Conservation (phyloP, 2,888 invertebrate genomes). For the Mythimna pallens region DNA sequence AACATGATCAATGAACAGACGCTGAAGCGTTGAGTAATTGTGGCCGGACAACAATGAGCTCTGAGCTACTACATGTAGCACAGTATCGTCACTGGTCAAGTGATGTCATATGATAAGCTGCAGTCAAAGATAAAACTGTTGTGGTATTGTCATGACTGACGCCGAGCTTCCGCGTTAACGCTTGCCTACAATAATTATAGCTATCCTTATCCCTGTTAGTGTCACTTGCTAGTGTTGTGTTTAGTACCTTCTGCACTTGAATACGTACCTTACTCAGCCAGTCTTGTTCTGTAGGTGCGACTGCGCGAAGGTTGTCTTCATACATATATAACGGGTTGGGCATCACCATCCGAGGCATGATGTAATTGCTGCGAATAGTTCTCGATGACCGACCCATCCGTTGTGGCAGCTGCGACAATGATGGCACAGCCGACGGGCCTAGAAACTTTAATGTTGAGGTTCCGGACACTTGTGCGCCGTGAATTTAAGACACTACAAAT, state of each 20-base stretch:
- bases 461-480: background rate
- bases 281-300: conserved; percentile 58
- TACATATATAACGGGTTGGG: conserved; percentile 66
- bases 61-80: background rate
- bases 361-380: conserved; percentile 63
- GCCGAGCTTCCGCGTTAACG: conserved; percentile 16
- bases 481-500: conserved; percentile 4
- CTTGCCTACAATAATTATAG: background rate
- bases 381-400: conserved; percentile 45
- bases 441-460: conserved; percentile 28
- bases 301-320: conserved; percentile 61
- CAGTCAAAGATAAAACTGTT: conserved; percentile 35
- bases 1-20: conserved; percentile 19
- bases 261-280: conserved; percentile 76
- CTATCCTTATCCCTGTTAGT: background rate
- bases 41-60: conserved; percentile 18
- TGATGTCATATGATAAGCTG: conserved; percentile 31
- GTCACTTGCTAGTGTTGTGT: background rate
- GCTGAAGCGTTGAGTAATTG: conserved; percentile 11
- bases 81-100: conserved; percentile 2
- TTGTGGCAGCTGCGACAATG: conserved; percentile 37
- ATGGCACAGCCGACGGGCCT: conserved; percentile 62
- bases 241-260: background rate
- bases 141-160: conserved; percentile 5
- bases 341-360: conserved; percentile 69